Evolutionary conservation across 2,113 vertebrate genomes (phyloP).

Genomic region (Galbula dea): DNA sequence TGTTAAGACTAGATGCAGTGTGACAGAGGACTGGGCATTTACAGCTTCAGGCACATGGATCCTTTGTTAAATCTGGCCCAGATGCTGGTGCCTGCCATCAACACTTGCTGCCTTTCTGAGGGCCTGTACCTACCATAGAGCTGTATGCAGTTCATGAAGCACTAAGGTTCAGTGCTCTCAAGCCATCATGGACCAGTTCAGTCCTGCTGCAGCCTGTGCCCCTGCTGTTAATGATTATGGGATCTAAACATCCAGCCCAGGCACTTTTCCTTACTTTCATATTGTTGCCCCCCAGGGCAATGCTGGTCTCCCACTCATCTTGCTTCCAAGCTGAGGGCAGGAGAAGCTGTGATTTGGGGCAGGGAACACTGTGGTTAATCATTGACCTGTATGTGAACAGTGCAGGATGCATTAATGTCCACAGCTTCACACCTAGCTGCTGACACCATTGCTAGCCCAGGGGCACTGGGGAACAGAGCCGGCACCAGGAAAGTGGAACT

Average conservation of each 20-base stretch:
- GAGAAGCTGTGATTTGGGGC: neutral
- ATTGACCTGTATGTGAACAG: neutral
- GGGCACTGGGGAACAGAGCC: neutral
- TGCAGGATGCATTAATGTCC: neutral
- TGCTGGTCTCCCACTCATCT: neutral
- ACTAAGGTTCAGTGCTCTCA: neutral
- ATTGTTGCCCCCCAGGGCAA: neutral
- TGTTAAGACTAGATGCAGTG: neutral
- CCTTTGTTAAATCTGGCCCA: neutral
- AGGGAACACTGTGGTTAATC: neutral
- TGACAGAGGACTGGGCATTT: neutral
- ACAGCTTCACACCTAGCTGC: neutral
- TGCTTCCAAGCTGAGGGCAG: neutral
- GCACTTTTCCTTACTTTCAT: neutral
- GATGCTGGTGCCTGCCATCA: neutral
- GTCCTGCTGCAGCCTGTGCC: slow-evolving; percentile 5
- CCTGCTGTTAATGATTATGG: neutral
- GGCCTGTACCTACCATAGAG: neutral
- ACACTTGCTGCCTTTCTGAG: accelerated
- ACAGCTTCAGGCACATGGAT: neutral
- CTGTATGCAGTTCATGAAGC: accelerated
- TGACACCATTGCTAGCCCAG: neutral
- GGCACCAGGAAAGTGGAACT: accelerated
- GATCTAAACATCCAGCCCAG: neutral
- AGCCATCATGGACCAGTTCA: neutral